A percentile compares a stretch with the other conserved stretches of the same genome.
These are phyloP conservation scores for Drosophila saltans DNA, from an alignment of 1,140 invertebrate species.

Conservation along the genomic window DNA sequence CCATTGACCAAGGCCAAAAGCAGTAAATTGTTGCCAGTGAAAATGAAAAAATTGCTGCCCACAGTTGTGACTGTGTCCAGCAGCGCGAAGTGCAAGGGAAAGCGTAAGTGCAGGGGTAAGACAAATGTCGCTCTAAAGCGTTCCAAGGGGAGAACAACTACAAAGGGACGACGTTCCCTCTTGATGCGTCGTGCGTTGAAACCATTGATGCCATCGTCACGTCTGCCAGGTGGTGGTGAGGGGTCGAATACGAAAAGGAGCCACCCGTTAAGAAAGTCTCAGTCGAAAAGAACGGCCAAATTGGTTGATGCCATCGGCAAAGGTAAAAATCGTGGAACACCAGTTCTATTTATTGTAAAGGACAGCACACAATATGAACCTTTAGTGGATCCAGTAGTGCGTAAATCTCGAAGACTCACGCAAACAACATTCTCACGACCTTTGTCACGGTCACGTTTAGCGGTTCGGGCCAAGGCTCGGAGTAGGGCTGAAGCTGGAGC, in stretches of 20 bases:
- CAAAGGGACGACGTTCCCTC: not conserved
- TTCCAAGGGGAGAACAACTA: not conserved
- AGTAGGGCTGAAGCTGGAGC: not conserved
- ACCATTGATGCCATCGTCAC: not conserved
- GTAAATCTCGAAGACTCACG: not conserved
- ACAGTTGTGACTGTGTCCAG: not conserved
- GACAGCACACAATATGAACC: not conserved
- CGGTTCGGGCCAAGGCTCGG: not conserved
- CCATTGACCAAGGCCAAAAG: constrained; percentile 17
- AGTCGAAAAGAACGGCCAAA: not conserved
- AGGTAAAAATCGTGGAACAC: not conserved
- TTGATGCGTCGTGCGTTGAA: constrained; percentile 2
- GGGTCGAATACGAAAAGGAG: not conserved
- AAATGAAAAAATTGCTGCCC: constrained; percentile 13
- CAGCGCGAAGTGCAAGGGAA: not conserved
- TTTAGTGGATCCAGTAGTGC: not conserved
- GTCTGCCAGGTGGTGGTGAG: not conserved
- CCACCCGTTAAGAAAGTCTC: constrained; percentile 1
- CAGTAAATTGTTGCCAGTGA: constrained; percentile 12
- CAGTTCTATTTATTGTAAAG: constrained; percentile 33
- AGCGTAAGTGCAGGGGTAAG: not conserved
- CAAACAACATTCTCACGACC: not conserved
- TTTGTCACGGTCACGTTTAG: not conserved
- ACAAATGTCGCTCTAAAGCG: not conserved
- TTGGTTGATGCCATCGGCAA: constrained; percentile 11